phyloP scores from a whole-genome alignment of 2,888 invertebrate genomes.

The Campoletis raptor region DNA sequence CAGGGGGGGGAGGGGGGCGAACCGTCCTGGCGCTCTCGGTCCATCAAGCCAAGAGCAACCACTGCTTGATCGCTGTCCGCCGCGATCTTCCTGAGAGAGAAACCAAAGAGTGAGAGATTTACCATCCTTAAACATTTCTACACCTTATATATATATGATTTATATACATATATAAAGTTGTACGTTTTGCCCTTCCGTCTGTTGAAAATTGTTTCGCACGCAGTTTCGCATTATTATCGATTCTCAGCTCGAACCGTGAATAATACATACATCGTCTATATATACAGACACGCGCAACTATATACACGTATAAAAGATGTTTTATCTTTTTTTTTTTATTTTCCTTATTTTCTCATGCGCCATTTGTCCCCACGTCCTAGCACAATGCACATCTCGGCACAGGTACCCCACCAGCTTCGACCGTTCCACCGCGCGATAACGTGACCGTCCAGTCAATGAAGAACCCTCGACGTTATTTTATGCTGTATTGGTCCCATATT shows the following conservation, averaged over 20 bases:
- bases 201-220: conserved; percentile 55
- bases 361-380: conserved; percentile 15
- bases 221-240: conserved; percentile 54
- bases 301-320: conserved; percentile 34
- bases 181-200: conserved; percentile 4
- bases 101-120: conserved; percentile 24
- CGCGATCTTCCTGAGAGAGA: conserved; percentile 7
- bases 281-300: neutral
- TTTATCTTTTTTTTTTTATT: conserved; percentile 4
- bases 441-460: conserved; percentile 81
- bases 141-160: conserved; percentile 24
- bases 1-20: neutral
- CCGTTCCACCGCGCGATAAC: conserved; percentile 70
- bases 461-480: conserved; percentile 22
- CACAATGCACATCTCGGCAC: conserved; percentile 24
- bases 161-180: neutral
- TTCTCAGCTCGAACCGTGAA: conserved; percentile 60
- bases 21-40: conserved; percentile 53
- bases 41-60: conserved; percentile 52
- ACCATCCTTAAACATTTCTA: conserved; percentile 58
- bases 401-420: conserved; percentile 16
- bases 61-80: conserved; percentile 38
- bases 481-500: neutral
- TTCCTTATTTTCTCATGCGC: conserved; percentile 8
- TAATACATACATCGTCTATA: conserved; percentile 40